Evolutionary conservation across 2,797 vertebrate species (phyloP).

Genomic region (Gymnodraco acuticeps): DNA sequence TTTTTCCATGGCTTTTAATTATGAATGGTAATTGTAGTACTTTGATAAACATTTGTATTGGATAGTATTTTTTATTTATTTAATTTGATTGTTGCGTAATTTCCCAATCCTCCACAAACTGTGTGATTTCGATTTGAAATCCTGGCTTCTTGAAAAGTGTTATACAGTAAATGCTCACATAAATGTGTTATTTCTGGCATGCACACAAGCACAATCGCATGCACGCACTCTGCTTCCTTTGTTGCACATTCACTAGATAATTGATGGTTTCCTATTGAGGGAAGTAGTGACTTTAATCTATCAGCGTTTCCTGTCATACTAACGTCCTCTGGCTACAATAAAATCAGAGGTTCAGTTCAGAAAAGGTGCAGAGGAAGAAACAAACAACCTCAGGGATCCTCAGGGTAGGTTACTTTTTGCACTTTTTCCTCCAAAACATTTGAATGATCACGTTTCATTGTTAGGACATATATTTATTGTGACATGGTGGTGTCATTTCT

Average conservation of each 20-base stretch:
- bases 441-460: not conserved
- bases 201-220: constrained; percentile 38
- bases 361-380: constrained; percentile 17
- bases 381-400: constrained; percentile 17
- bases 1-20: not conserved
- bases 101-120: not conserved
- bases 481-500: constrained; percentile 12
- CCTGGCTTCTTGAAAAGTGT: not conserved
- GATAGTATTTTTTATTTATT: not conserved
- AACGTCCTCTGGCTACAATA: constrained; percentile 57
- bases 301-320: constrained; percentile 78
- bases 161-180: fast-evolving
- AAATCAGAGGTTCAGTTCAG: constrained; percentile 68
- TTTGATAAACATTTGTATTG: not conserved
- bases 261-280: constrained; percentile 81
- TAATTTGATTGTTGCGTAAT: not conserved
- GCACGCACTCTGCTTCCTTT: constrained; percentile 56
- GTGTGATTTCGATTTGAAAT: constrained; percentile 5
- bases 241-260: constrained; percentile 48
- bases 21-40: not conserved
- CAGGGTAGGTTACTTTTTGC: constrained; percentile 57
- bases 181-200: not conserved
- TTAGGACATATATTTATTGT: not conserved
- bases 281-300: constrained; percentile 72
- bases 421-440: constrained; percentile 4